Evolutionary conservation across 2,888 invertebrate species (phyloP).

Genomic region (Xestia xanthographa): DNA sequence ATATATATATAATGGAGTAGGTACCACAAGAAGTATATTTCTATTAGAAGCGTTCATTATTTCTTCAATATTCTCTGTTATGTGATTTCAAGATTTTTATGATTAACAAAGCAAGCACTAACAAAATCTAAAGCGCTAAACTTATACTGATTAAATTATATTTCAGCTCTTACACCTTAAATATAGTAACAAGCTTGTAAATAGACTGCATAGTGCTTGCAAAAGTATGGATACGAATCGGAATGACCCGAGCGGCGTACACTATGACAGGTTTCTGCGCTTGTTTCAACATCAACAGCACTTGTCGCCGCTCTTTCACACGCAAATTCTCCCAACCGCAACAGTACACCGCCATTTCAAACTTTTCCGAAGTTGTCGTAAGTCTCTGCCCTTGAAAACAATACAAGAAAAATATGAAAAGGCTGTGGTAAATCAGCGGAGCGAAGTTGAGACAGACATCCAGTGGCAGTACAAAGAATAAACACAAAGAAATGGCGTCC

Average conservation of each 20-base stretch:
- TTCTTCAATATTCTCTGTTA: not conserved
- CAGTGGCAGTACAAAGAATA: constrained; percentile 72
- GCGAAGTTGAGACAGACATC: constrained; percentile 68
- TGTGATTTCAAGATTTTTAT: not conserved
- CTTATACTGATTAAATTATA: not conserved
- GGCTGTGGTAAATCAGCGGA: constrained; percentile 66
- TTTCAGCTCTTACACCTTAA: constrained; percentile 61
- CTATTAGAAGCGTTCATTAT: not conserved
- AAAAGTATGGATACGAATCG: constrained; percentile 72
- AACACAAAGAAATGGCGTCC: constrained; percentile 68
- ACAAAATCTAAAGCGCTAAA: not conserved
- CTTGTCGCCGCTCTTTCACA: constrained; percentile 63
- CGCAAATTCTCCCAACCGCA: constrained; percentile 75
- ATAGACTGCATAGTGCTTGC: constrained; percentile 71
- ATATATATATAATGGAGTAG: not conserved
- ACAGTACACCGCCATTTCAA: constrained; percentile 72
- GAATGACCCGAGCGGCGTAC: constrained; percentile 70
- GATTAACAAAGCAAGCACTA: not conserved
- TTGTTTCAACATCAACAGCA: constrained; percentile 71
- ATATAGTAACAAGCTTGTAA: constrained; percentile 74
- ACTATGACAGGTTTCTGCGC: constrained; percentile 73
- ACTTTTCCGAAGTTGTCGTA: constrained; percentile 71
- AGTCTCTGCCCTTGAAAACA: constrained; percentile 74
- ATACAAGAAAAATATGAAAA: constrained; percentile 73
- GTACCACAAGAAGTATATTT: not conserved